Evolutionary conservation across 1,140 invertebrate species (phyloP).

Genomic region (Sycophaga agraensis): DNA sequence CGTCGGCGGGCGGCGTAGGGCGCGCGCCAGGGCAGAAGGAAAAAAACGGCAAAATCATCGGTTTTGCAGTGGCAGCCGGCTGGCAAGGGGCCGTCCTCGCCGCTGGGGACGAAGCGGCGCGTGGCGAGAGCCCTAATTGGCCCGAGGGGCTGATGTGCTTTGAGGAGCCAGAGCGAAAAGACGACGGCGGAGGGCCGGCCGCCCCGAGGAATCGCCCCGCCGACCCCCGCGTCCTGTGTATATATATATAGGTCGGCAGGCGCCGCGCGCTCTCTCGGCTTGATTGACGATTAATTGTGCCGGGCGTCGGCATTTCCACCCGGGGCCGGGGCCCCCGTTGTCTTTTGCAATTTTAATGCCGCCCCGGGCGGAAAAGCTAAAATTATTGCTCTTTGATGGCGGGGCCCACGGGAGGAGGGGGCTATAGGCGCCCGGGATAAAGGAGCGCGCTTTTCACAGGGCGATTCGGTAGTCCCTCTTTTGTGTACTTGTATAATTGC

Average conservation of each 20-base stretch:
- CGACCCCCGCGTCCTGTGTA: neutral
- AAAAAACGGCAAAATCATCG: conserved; percentile 28
- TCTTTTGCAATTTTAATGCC: neutral
- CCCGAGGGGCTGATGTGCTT: conserved; percentile 10
- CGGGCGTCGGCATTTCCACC: too few species aligned
- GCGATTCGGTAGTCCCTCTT: too few species aligned
- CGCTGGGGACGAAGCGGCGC: too few species aligned
- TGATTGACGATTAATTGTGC: conserved; percentile 12
- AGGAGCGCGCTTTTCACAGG: too few species aligned
- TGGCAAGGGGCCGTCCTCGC: too few species aligned
- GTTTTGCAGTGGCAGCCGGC: neutral
- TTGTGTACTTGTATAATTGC: neutral
- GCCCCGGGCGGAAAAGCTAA: too few species aligned
- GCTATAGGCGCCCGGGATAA: too few species aligned
- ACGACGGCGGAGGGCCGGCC: neutral
- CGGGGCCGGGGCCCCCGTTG: neutral
- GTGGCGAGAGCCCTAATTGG: conserved; percentile 10
- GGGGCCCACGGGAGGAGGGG: too few species aligned
- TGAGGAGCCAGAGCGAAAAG: neutral
- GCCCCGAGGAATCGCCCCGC: neutral
- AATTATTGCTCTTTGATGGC: too few species aligned
- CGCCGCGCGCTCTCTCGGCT: neutral
- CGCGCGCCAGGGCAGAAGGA: neutral
- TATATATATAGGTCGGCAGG: neutral
- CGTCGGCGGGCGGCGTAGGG: neutral